phyloP scores from a whole-genome alignment of 2,113 vertebrate genomes.

The Argyrosomus japonicus region DNA sequence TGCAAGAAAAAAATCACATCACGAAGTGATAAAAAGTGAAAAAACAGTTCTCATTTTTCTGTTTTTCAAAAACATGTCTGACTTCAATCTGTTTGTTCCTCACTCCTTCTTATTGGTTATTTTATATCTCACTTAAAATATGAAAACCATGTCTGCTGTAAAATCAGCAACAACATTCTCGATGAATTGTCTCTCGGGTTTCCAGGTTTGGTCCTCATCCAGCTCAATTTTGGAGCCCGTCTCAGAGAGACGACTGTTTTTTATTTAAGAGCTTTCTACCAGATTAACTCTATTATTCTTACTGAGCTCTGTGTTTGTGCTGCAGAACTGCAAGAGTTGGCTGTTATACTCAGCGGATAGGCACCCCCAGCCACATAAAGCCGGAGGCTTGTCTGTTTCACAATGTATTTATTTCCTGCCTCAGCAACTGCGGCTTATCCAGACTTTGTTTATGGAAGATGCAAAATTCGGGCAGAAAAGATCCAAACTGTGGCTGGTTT shows the following conservation, averaged over 20 bases:
- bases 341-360: conserved; percentile 2
- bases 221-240: background rate
- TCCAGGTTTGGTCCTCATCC: conserved; percentile 12
- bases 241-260: conserved; percentile 10
- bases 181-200: background rate
- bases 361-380: conserved; percentile 43
- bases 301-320: conserved; percentile 54
- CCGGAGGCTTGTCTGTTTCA: conserved; percentile 28
- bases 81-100: conserved; percentile 15
- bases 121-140: conserved; percentile 41
- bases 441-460: conserved; percentile 68
- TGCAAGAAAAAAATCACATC: conserved; percentile 24
- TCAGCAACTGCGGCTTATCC: conserved; percentile 41
- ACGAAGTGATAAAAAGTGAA: conserved; percentile 50
- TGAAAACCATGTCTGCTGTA: conserved; percentile 28
- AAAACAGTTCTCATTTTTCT: conserved; percentile 48
- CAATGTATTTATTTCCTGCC: conserved; percentile 56
- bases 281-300: conserved; percentile 68
- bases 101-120: background rate
- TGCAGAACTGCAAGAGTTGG: conserved; percentile 35
- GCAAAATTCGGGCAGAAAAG: conserved; percentile 39
- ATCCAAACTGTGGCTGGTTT: conserved; percentile 49
- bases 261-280: conserved; percentile 63
- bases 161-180: conserved; percentile 29
- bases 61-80: conserved; percentile 48